A percentile compares a stretch with the other conserved stretches of the same genome.
phyloP scores from a whole-genome alignment of 1,140 invertebrate genomes.

The Lucilia cuprina region DNA sequence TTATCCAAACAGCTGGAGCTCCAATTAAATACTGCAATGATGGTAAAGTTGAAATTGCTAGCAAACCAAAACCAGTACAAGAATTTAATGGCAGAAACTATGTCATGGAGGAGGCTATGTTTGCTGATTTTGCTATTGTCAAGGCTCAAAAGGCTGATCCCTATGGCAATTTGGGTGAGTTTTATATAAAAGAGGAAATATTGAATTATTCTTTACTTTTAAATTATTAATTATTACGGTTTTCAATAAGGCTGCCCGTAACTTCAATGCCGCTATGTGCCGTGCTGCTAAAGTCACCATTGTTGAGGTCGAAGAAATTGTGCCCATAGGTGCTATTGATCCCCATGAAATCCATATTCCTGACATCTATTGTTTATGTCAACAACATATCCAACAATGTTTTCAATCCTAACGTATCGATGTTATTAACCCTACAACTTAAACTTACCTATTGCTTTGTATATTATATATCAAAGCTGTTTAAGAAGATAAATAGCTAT shows the following conservation, averaged over 20 bases:
- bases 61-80: conserved; percentile 68
- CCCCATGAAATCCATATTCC: conserved; percentile 92
- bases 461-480: no score
- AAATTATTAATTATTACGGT: conserved; percentile 61
- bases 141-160: conserved; percentile 98
- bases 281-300: conserved; percentile 89
- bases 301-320: conserved; percentile 96
- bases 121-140: conserved; percentile 93
- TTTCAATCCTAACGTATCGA: no score
- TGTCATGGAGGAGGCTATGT: conserved; percentile 95
- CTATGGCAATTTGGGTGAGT: conserved; percentile 92
- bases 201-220: background rate
- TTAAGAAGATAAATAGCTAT: no score
- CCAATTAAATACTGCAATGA: conserved; percentile 88
- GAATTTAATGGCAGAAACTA: conserved; percentile 87
- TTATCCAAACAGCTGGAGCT: conserved; percentile 88
- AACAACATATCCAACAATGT: no score
- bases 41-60: conserved; percentile 74
- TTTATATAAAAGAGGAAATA: background rate
- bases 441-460: no score
- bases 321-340: conserved; percentile 81
- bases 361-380: conserved; percentile 74
- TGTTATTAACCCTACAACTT: no score
- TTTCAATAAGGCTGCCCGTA: conserved; percentile 88
- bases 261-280: conserved; percentile 95